Percentiles rank a stretch among this genome's conserved stretches.
Conservation (phyloP, 2,888 invertebrate species). For the Microchrysa polita region DNA sequence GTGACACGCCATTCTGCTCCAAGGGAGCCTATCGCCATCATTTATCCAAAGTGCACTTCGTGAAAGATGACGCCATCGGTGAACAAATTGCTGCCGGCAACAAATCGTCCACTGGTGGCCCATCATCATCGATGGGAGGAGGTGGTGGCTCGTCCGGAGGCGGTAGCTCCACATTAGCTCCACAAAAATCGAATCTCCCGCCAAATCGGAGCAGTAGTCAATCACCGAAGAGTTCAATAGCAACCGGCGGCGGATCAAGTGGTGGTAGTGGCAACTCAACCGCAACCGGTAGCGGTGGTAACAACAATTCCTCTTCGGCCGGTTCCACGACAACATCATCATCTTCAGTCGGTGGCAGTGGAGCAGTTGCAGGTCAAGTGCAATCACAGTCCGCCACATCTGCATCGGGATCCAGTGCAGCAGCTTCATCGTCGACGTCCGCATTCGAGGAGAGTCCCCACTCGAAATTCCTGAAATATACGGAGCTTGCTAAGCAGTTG, state of each 20-base stretch:
- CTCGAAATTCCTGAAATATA: slow-evolving; percentile 98
- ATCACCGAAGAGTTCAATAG: slow-evolving; percentile 49
- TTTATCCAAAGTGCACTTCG: slow-evolving; percentile 94
- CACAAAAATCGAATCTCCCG: slow-evolving; percentile 36
- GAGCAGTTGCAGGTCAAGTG: neutral
- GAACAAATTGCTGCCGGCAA: slow-evolving; percentile 73
- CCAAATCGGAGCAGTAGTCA: slow-evolving; percentile 45
- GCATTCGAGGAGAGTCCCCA: slow-evolving; percentile 87
- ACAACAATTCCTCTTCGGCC: slow-evolving; percentile 3
- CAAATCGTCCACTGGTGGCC: slow-evolving; percentile 65
- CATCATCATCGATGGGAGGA: slow-evolving; percentile 58
- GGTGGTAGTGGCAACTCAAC: slow-evolving; percentile 47
- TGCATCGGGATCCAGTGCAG: slow-evolving; percentile 54
- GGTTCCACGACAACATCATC: slow-evolving; percentile 19
- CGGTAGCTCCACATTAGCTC: slow-evolving; percentile 11
- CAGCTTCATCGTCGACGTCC: slow-evolving; percentile 40
- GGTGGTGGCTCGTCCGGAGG: slow-evolving; percentile 48
- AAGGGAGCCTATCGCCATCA: slow-evolving; percentile 98
- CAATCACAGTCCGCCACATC: slow-evolving; percentile 51
- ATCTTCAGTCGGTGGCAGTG: slow-evolving; percentile 47
- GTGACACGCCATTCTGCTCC: slow-evolving; percentile 95
- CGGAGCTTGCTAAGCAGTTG: slow-evolving; percentile 97
- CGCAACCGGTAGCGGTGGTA: slow-evolving; percentile 39
- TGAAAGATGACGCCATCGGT: slow-evolving; percentile 88
- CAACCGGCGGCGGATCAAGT: slow-evolving; percentile 38